Evolutionary conservation across 2,797 vertebrate species (phyloP), one percentile per base, ranked within the genome.

Genomic region (Scleropages formosus): DNA sequence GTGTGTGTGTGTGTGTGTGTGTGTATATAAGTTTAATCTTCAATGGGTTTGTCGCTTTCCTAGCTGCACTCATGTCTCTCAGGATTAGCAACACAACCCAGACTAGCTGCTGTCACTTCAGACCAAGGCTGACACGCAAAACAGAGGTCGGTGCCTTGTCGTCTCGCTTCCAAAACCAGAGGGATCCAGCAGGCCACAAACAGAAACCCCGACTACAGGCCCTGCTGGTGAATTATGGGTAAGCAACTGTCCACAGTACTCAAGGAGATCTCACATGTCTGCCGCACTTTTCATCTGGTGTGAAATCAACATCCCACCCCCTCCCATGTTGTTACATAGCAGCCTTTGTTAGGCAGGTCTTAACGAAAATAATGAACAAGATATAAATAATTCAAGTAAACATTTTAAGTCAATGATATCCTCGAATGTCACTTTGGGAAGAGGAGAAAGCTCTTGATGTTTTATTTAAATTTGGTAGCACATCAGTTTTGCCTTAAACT

Each of bases 111-210:
- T 80, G 79, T 78, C 79, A 80, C 80, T 78, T 81, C 79, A 80
- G 71, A 53, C 73, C 71, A 27, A 15, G 76, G 70, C 74, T 78
- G 76, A 78, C 31, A 79, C 77, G 78, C 58, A 83, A 77, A 84
- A 82, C 77, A 83, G 76, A 76, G 58, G 0, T 67, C 77, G 83
- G 81, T 82, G 82, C 81, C 82, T 4, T 26, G n/a, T 61, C 81
- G 84, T 85, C 85, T 85, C 69, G 79, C 73, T 80, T 72, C 73
- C 78, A 69, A 81, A 80, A 85, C 81, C 80, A 39, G 81, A n/a
- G 74, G 75, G 74, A 84, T 78, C 72, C 66, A 70, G 61, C 59
- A 24, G 1, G 31, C n/a, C 13, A 46, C 65, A 46, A 44, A 74
- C 10, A 27, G 44, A 64, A 74, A 49, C 47, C 72, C 20, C 59